These are phyloP conservation scores for Rhinopomastus cyanomelas DNA, from an alignment of 2,113 vertebrate species.

Conservation along the genomic window DNA sequence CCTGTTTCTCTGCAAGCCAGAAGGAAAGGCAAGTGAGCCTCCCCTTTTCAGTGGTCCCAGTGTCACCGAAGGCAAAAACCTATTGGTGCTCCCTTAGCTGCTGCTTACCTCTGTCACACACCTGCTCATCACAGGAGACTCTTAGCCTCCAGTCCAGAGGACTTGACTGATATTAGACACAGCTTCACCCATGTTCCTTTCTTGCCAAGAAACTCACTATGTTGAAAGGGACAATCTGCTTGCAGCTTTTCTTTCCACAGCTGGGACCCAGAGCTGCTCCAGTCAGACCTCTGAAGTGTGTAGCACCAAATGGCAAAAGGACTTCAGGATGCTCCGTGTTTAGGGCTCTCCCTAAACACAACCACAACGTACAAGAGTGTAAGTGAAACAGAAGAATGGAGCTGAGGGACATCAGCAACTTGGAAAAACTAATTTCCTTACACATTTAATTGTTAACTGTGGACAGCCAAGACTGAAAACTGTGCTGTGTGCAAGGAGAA, in stretches of 20 bases:
- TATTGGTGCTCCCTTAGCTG: neutral
- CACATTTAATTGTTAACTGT: neutral
- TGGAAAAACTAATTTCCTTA: neutral
- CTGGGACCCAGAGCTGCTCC: neutral
- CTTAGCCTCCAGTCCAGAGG: neutral
- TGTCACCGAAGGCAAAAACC: fast-evolving
- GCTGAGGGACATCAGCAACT: neutral
- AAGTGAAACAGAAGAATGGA: neutral
- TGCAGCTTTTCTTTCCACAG: neutral
- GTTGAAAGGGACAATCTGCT: fast-evolving
- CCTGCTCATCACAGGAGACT: neutral
- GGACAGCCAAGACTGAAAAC: neutral
- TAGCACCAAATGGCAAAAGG: neutral
- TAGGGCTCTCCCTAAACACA: neutral
- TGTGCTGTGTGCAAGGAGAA: neutral
- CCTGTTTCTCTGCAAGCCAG: neutral
- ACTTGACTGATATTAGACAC: neutral
- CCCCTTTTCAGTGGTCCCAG: neutral
- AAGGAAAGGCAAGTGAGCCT: neutral
- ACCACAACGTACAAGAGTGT: neutral
- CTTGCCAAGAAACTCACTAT: neutral
- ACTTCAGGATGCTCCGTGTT: neutral
- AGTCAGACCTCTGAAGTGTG: neutral
- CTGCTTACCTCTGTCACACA: neutral
- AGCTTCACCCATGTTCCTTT: neutral